These are phyloP conservation scores for Eptesicus fuscus DNA, from an alignment of 2,113 vertebrate genomes.

Conservation along the genomic window DNA sequence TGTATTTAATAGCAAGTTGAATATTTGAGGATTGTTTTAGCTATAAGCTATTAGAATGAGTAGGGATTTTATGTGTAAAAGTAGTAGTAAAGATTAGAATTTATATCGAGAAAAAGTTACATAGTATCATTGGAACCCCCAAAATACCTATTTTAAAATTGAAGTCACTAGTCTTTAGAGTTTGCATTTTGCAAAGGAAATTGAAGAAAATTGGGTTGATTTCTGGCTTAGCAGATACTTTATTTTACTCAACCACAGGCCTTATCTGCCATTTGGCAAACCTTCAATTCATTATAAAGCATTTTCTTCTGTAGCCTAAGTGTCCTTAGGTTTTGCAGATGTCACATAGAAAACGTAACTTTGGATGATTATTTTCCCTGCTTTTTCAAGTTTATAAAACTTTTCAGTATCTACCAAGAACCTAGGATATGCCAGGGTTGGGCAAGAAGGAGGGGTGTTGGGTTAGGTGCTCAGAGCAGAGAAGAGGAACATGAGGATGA, in stretches of 20 bases:
- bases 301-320: background rate
- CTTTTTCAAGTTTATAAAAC: background rate
- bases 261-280: background rate
- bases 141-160: background rate
- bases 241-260: background rate
- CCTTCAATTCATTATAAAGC: background rate
- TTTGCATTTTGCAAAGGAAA: constrained; percentile 20
- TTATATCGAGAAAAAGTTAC: background rate
- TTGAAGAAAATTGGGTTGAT: background rate
- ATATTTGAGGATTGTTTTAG: background rate
- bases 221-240: background rate
- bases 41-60: background rate
- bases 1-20: background rate
- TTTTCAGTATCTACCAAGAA: background rate
- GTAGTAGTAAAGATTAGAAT: background rate
- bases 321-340: background rate
- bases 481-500: background rate
- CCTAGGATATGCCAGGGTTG: background rate
- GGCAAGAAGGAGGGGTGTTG: background rate
- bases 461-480: background rate
- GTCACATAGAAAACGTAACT: background rate
- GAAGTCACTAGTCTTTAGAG: background rate
- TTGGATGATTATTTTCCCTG: background rate
- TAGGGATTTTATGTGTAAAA: background rate
- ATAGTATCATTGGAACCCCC: background rate